These are phyloP conservation scores for Pterocles burchelli DNA, from an alignment of 2,113 vertebrate species.

Conservation along the genomic window DNA sequence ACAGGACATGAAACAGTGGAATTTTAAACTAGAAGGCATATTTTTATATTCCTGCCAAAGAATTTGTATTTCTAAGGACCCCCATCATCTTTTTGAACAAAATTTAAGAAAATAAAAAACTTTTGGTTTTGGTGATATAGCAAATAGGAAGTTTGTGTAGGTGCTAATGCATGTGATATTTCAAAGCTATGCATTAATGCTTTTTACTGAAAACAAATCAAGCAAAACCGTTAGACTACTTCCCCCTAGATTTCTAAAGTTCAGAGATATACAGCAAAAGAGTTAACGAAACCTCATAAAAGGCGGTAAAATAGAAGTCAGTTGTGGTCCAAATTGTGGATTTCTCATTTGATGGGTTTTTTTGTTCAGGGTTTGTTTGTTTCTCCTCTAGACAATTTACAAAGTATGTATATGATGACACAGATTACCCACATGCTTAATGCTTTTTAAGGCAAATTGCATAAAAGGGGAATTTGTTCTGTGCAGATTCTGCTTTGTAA, in stretches of 20 bases:
- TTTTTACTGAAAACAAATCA: not conserved
- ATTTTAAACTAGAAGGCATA: not conserved
- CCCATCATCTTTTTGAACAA: not conserved
- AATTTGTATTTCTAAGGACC: not conserved
- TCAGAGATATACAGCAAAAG: not conserved
- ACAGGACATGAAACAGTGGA: not conserved
- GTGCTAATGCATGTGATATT: conserved; percentile 1
- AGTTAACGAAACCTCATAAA: not conserved
- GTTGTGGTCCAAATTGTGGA: not conserved
- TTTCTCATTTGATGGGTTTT: conserved; percentile 9
- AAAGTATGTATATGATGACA: not conserved
- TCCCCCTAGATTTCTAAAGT: not conserved
- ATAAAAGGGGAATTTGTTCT: not conserved
- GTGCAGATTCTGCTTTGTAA: conserved; percentile 41
- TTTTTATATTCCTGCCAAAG: not conserved
- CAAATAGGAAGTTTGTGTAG: not conserved
- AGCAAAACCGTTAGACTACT: not conserved
- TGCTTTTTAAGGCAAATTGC: conserved; percentile 15
- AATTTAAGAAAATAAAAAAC: not conserved
- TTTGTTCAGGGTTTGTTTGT: not conserved
- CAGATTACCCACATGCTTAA: not conserved
- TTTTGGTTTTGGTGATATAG: not conserved
- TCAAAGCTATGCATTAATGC: not conserved
- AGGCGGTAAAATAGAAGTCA: not conserved
- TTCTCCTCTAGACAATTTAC: not conserved